Evolutionary conservation across 2,113 vertebrate species (phyloP).

Genomic region (Picathartes gymnocephalus): DNA sequence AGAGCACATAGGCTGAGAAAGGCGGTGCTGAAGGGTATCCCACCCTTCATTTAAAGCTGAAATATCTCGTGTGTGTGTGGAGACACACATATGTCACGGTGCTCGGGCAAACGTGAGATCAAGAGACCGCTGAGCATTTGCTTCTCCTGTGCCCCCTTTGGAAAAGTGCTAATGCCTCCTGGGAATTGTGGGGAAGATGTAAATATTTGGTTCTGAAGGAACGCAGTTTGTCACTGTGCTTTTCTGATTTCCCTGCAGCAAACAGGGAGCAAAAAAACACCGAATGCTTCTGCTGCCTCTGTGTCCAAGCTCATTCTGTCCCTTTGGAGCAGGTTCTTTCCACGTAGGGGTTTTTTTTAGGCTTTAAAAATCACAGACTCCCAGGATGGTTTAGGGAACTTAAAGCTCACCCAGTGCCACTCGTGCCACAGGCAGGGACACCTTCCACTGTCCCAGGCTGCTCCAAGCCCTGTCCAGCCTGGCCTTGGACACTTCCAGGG

Average conservation of each 20-base stretch:
- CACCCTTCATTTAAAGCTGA: background rate
- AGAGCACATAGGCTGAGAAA: constrained; percentile 2
- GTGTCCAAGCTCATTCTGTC: background rate
- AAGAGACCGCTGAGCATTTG: background rate
- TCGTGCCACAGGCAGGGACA: background rate
- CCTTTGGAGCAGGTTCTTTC: background rate
- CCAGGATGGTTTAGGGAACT: background rate
- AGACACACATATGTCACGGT: background rate
- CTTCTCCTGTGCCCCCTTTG: background rate
- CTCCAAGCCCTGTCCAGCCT: background rate
- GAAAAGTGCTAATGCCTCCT: background rate
- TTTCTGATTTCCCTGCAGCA: background rate
- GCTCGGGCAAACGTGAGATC: background rate
- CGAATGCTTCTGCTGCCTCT: background rate
- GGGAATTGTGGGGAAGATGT: background rate
- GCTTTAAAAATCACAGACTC: background rate
- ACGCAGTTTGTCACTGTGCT: background rate
- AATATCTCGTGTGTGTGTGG: background rate
- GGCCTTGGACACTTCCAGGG: rapidly evolving
- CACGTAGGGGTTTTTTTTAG: background rate
- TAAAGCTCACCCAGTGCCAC: rapidly evolving
- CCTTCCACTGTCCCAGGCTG: rapidly evolving
- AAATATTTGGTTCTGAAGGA: background rate
- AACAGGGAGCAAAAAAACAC: background rate
- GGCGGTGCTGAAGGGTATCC: background rate